Conservation (phyloP, 2,113 vertebrate species). For the Ailurus styani region DNA sequence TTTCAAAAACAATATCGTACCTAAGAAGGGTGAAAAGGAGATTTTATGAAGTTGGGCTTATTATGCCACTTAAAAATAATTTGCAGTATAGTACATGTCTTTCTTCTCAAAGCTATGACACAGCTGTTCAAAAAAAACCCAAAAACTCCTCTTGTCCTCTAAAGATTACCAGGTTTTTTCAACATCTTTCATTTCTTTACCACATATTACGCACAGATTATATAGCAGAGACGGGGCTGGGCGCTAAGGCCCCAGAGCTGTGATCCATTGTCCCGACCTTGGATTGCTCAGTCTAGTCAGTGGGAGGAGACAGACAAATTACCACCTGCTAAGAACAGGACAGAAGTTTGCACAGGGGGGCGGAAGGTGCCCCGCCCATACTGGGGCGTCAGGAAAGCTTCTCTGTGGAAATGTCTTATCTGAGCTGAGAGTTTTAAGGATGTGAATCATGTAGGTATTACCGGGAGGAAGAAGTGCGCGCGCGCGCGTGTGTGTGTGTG, state of each 20-base stretch:
- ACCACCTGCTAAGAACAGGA: neutral
- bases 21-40: neutral
- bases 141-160: neutral
- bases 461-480: neutral
- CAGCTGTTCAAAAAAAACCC: neutral
- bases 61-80: neutral
- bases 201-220: neutral
- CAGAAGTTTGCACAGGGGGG: neutral
- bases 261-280: neutral
- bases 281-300: neutral
- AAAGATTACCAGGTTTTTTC: neutral
- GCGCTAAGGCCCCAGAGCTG: neutral
- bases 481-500: too few relatives aligned
- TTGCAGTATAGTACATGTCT: neutral
- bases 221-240: neutral
- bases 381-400: neutral
- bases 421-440: neutral
- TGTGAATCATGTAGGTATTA: neutral
- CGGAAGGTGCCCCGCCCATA: neutral
- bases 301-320: neutral
- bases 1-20: neutral
- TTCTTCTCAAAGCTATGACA: neutral
- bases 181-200: neutral
- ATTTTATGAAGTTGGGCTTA: constrained; percentile 13
- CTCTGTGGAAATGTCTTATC: neutral